A percentile compares a stretch with the other conserved stretches of the same genome.
Conservation (phyloP, 2,888 invertebrate genomes). For the Cetonia aurata region DNA sequence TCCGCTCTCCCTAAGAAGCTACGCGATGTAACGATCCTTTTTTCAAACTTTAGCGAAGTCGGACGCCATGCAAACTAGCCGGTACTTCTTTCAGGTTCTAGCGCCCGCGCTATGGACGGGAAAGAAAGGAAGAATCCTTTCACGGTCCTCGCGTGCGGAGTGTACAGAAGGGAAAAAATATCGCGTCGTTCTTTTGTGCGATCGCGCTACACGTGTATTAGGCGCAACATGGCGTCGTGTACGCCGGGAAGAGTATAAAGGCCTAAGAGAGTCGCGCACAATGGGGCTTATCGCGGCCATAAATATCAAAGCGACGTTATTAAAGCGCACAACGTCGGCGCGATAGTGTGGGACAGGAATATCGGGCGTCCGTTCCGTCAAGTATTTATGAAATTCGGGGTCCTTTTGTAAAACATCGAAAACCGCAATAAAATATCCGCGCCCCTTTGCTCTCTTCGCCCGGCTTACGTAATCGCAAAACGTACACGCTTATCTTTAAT, state of each 20-base stretch:
- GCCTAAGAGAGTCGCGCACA: slow-evolving; percentile 45
- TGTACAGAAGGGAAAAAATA: neutral
- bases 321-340: slow-evolving; percentile 40
- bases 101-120: neutral
- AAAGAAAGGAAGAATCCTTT: neutral
- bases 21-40: slow-evolving; percentile 29
- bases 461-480: neutral
- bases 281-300: slow-evolving; percentile 52
- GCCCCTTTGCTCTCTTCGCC: neutral
- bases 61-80: neutral
- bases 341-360: slow-evolving; percentile 15
- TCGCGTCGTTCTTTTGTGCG: slow-evolving; percentile 5
- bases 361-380: slow-evolving; percentile 13
- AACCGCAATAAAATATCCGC: slow-evolving; percentile 14
- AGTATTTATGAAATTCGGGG: slow-evolving; percentile 20
- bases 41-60: neutral
- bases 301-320: slow-evolving; percentile 53
- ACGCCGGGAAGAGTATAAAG: slow-evolving; percentile 3
- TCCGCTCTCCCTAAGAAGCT: slow-evolving; percentile 10
- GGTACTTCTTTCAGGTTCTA: slow-evolving; percentile 5
- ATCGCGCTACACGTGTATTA: slow-evolving; percentile 1
- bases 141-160: neutral
- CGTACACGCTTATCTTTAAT: too few species aligned
- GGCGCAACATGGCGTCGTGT: neutral
- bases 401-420: slow-evolving; percentile 19